Evolutionary conservation across 2,797 vertebrate species (phyloP), one percentile per base, ranked within the genome.

Genomic region (Aldrovandia affinis): DNA sequence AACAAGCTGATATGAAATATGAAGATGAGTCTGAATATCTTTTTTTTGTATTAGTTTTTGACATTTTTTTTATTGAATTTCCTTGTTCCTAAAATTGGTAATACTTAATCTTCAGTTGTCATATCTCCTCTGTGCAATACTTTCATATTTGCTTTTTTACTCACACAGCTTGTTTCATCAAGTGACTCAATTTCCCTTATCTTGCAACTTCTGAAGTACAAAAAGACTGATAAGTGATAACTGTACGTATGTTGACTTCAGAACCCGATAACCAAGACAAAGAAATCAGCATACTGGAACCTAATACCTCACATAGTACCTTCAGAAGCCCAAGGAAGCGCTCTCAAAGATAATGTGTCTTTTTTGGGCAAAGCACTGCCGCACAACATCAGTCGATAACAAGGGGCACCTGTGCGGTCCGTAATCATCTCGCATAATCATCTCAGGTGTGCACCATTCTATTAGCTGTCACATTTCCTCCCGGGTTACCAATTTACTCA

Each of bases 401-500:
- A 39, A 70, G 68, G 63, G 68, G 68, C 68, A 70, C 33, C 68
- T 70, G 68, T 70, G 68, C 33, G 14, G 18, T 42, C 68, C 68
- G 30, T 70, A 70, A 39, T 70, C 33, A 70, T 18, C 18, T 70
- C 33, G 18, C 33, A 39, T 70, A 36, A 70, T 36, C 36, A 36
- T 70, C 68, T 70, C 68, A 70, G 68, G 30, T 70, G 68, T 36
- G 68, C 30, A 70, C 30, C 68, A 39, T 36, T 70, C 2, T 70
- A 70, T 36, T 70, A 36, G 36, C 68, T 70, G 68, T 18, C 33
- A 70, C 68, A 70, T 36, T 65, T 70, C 68, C 68, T 70, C 68
- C 68, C 39, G 20, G 68, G 36, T 70, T 36, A 70, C 68, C 68
- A 70, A 70, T 70, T 70, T 70, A 70, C 68, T 70, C 30, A n/a